phyloP scores from a whole-genome alignment of 2,113 vertebrate species.

The Hiodon alosoides region DNA sequence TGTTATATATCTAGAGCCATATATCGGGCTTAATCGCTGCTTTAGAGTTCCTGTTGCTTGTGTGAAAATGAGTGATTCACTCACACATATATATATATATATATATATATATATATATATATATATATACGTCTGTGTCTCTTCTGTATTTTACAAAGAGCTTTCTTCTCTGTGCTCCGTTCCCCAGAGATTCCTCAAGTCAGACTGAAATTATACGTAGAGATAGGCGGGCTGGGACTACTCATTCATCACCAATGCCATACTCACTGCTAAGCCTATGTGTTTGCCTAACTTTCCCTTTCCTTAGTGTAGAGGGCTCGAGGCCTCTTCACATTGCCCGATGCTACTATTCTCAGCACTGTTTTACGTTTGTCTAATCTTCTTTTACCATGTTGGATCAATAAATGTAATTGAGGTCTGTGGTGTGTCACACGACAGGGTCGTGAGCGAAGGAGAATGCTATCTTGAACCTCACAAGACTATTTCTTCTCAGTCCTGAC shows the following conservation, averaged over 20 bases:
- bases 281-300: slow-evolving; percentile 35
- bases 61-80: no score
- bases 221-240: background rate
- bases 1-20: no score
- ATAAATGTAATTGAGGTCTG: no score
- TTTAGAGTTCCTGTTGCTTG: no score
- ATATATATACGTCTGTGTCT: no score
- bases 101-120: no score
- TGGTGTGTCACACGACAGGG: no score
- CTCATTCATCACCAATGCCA: slow-evolving; percentile 34
- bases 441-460: background rate
- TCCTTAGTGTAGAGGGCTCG: slow-evolving; percentile 32
- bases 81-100: no score
- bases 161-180: background rate
- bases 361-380: background rate
- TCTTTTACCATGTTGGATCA: background rate
- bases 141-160: no score
- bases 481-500: background rate
- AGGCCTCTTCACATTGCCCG: slow-evolving; percentile 7
- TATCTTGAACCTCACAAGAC: background rate
- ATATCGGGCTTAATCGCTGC: no score
- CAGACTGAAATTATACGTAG: background rate
- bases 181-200: background rate
- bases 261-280: slow-evolving; percentile 37
- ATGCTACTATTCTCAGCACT: slow-evolving; percentile 2